These are phyloP conservation scores for Philopedon plagiatum DNA, from an alignment of 2,888 invertebrate genomes.

Conservation along the genomic window DNA sequence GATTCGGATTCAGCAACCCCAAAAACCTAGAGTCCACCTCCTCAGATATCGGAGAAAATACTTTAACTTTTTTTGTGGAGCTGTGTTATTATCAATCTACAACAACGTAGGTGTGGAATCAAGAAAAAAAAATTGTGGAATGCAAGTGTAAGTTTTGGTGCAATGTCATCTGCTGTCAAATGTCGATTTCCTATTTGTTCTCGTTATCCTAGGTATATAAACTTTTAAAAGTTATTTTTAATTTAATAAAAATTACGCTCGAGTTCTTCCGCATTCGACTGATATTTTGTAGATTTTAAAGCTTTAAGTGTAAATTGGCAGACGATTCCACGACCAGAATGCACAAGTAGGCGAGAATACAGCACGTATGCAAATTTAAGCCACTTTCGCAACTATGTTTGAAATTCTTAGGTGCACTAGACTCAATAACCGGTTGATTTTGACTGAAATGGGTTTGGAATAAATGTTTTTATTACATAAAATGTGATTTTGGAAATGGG, in stretches of 20 bases:
- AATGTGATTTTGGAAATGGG: not conserved
- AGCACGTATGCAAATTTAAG: conserved; percentile 43
- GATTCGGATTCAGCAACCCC: too few species aligned
- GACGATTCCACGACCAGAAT: conserved; percentile 27
- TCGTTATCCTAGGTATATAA: too few species aligned
- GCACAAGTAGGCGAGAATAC: conserved; percentile 22
- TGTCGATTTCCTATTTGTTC: too few species aligned
- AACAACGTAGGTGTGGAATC: too few species aligned
- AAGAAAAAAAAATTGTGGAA: too few species aligned
- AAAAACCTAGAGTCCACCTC: too few species aligned
- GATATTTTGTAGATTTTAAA: conserved; percentile 37
- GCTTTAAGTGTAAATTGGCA: conserved; percentile 40
- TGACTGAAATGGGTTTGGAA: not conserved
- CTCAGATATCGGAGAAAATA: too few species aligned
- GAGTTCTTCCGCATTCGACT: conserved; percentile 26
- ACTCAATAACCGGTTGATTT: conserved; percentile 27
- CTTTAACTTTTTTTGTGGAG: too few species aligned
- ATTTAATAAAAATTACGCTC: conserved; percentile 15
- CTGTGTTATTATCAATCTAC: too few species aligned
- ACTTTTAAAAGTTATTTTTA: not conserved
- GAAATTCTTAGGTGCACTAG: conserved; percentile 18
- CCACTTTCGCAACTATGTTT: conserved; percentile 38
- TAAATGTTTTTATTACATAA: conserved; percentile 11
- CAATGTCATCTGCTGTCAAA: too few species aligned
- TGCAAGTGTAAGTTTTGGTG: too few species aligned